Base-by-base conservation (phyloP, 2,113 vertebrate species). In the Leuciscus idus region DNA sequence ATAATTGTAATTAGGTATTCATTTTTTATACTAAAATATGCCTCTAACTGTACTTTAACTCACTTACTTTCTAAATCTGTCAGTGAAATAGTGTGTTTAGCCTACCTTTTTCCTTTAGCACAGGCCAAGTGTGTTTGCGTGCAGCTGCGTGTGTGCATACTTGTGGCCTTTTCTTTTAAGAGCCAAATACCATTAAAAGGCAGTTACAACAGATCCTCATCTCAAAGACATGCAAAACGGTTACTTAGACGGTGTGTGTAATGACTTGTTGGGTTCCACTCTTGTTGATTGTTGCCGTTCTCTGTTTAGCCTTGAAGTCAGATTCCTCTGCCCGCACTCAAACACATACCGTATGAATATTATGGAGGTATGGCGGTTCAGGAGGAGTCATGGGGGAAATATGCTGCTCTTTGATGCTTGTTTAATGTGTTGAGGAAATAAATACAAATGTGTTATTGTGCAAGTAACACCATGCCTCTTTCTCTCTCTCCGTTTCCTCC, bases 201-300 rank as follows among this genome's bases (percentile, higher is more conserved):
- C 87, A 68, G 87, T 80, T 88, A 43, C 73, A 52, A n/a, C 70
- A 87, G 59, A 77, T 87, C 55, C 72, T 79, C 26, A 39, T 39
- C 74, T 55, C 43, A 85, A 4, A 83, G 85, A 43, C 79, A 48
- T 8, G 62, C 55, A 66, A 82, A 89, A 82, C 70, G 66, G 57
- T 81, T 84, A 62, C 77, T 82, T 77, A 76, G 23, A 5, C 21
- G 7, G 28, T 77, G 84, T 85, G 46, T 87, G 83, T 76, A 85
- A 81, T 43, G 76, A 86, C 86, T 85, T 87, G 86, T 89, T 83
- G 59, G 36, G 26, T 74, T 76, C 55, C 83, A 21, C 50, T 87
- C 70, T 30, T 89, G 82, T 76, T 72, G 57, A 72, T 62, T 33
- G 50, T 39, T 68, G 77, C 36, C 50, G 39, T 89, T 84, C 19